Conservation (phyloP, 2,888 invertebrate species). For the Calameuta filiformis region DNA sequence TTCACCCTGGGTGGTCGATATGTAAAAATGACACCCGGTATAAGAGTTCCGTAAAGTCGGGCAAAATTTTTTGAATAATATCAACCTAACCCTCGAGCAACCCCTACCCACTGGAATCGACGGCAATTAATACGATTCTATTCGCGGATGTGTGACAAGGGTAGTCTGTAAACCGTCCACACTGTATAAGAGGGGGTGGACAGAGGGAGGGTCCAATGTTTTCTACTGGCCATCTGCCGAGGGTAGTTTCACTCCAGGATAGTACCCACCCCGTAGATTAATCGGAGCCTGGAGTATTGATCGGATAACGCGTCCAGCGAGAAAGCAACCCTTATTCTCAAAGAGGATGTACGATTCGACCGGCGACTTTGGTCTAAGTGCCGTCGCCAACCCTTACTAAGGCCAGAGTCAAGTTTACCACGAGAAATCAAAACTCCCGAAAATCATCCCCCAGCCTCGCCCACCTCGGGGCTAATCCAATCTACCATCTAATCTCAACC, state of each 20-base stretch:
- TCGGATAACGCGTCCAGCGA: conserved; percentile 47
- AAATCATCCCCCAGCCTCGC: not conserved
- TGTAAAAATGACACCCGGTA: not conserved
- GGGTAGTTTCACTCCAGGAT: conserved; percentile 29
- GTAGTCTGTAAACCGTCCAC: not conserved
- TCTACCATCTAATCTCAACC: not conserved
- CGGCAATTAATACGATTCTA: not conserved
- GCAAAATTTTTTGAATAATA: not conserved
- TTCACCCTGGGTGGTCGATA: not conserved
- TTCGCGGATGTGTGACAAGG: not conserved
- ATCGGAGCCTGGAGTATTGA: conserved; percentile 59
- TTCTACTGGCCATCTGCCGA: conserved; percentile 56
- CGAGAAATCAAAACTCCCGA: not conserved
- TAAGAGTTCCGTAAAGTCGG: not conserved
- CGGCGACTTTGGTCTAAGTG: not conserved
- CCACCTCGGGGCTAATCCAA: not conserved
- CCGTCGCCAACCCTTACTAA: not conserved
- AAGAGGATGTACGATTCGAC: not conserved
- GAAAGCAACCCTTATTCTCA: conserved; percentile 6
- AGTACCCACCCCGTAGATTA: conserved; percentile 51
- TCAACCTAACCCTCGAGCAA: not conserved
- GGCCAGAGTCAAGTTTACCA: not conserved
- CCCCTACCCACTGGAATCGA: not conserved
- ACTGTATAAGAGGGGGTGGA: conserved; percentile 12
- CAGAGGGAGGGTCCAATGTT: conserved; percentile 38